phyloP scores from a whole-genome alignment of 2,888 invertebrate species.

The Panorpa germanica region DNA sequence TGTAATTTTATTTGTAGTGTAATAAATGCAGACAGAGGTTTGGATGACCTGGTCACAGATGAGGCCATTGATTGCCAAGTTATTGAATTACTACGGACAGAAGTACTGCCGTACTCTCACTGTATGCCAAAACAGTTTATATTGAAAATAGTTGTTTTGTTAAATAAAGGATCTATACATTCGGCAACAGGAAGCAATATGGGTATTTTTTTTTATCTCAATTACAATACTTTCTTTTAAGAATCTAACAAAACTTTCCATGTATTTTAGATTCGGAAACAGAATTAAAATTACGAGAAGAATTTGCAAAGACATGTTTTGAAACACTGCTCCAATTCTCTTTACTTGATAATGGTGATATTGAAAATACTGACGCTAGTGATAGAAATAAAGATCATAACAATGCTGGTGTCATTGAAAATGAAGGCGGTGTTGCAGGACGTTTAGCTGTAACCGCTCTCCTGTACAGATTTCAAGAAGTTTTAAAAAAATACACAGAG shows the following conservation, averaged over 20 bases:
- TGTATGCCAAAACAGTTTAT: conserved; percentile 66
- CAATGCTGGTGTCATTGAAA: no score
- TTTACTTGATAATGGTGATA: conserved; percentile 50
- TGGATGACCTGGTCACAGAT: conserved; percentile 39
- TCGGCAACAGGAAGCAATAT: conserved; percentile 45
- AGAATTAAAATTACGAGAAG: conserved; percentile 70
- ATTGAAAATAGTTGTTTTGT: conserved; percentile 59
- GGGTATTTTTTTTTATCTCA: conserved; percentile 16
- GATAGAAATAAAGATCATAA: conserved; percentile 6
- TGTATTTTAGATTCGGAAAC: conserved; percentile 45
- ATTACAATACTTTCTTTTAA: neutral
- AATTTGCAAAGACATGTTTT: conserved; percentile 92
- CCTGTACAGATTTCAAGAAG: conserved; percentile 82
- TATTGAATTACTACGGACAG: conserved; percentile 60
- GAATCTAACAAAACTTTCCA: conserved; percentile 5
- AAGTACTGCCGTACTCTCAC: conserved; percentile 63
- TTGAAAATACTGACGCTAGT: conserved; percentile 16
- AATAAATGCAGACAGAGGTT: conserved; percentile 33
- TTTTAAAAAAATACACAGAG: conserved; percentile 70
- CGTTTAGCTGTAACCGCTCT: conserved; percentile 81
- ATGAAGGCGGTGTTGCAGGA: conserved; percentile 42
- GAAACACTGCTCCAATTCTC: conserved; percentile 92
- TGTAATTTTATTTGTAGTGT: conserved; percentile 20
- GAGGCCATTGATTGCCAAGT: conserved; percentile 72
- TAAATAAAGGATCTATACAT: conserved; percentile 74